These are phyloP conservation scores for Suncus etruscus DNA, from an alignment of 2,113 vertebrate genomes.

Conservation along the genomic window DNA sequence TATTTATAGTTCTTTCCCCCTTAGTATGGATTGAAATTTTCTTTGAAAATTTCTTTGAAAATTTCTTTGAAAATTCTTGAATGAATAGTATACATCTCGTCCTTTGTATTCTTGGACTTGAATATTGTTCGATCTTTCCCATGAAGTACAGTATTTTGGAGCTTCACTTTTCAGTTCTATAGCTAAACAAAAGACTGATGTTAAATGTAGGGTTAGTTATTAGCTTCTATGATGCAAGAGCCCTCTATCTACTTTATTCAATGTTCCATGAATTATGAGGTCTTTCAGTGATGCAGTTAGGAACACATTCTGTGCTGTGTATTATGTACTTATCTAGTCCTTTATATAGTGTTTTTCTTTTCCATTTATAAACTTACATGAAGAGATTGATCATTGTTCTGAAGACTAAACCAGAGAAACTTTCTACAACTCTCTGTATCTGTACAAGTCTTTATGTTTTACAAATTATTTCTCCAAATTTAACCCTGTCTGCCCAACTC, in stretches of 20 bases:
- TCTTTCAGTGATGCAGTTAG: background rate
- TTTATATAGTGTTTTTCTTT: background rate
- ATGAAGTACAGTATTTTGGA: slow-evolving; percentile 43
- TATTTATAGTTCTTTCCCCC: background rate
- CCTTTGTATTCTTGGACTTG: background rate
- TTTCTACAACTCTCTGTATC: background rate
- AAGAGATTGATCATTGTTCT: background rate
- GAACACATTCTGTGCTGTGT: background rate
- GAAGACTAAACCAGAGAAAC: background rate
- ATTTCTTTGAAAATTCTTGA: background rate
- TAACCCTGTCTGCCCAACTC: background rate
- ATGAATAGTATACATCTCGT: background rate
- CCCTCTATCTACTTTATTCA: background rate
- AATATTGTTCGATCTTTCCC: background rate
- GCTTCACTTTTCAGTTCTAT: slow-evolving; percentile 5
- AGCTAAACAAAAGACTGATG: background rate
- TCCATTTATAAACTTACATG: background rate
- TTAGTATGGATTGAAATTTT: background rate
- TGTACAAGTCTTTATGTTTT: background rate
- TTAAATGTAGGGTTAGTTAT: slow-evolving; percentile 13
- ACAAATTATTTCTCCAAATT: slow-evolving; percentile 9
- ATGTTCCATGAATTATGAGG: background rate
- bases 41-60: slow-evolving; percentile 7
- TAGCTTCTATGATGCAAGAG: background rate
- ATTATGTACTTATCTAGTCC: background rate